Conservation (phyloP, 2,113 vertebrate species). For the Dendropsophus ebraccatus region DNA sequence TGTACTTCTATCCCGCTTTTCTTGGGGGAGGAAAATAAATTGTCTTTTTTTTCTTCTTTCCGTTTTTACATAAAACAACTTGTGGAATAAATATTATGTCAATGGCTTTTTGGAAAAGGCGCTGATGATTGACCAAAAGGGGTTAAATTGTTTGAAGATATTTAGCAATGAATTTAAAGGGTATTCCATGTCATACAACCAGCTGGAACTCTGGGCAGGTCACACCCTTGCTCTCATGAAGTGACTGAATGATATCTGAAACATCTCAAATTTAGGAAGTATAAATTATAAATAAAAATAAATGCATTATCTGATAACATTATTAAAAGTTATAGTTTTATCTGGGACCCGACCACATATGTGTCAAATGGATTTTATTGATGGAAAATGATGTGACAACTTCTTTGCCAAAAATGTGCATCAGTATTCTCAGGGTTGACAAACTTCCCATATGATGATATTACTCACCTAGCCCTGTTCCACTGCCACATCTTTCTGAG, state of each 20-base stretch:
- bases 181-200: not conserved
- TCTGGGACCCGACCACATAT: too few species aligned
- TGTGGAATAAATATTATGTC: not conserved
- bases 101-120: not conserved
- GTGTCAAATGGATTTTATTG: too few species aligned
- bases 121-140: not conserved
- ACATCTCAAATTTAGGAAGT: too few species aligned
- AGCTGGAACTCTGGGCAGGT: not conserved
- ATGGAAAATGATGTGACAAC: too few species aligned
- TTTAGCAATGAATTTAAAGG: not conserved
- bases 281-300: not conserved
- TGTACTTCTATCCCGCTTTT: slow-evolving; percentile 65
- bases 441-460: too few species aligned
- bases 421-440: not conserved
- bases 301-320: not conserved
- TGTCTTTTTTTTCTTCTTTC: slow-evolving; percentile 35
- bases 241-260: not conserved
- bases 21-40: slow-evolving; percentile 71
- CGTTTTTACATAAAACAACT: slow-evolving; percentile 56
- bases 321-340: too few species aligned
- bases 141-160: not conserved
- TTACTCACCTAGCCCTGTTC: too few species aligned
- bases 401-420: too few species aligned
- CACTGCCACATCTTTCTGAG: too few species aligned
- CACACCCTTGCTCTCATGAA: not conserved